A percentile compares a stretch with the other conserved stretches of the same genome.
phyloP scores from a whole-genome alignment of 2,797 vertebrate species.

The Ptychobarbus kaznakovi region DNA sequence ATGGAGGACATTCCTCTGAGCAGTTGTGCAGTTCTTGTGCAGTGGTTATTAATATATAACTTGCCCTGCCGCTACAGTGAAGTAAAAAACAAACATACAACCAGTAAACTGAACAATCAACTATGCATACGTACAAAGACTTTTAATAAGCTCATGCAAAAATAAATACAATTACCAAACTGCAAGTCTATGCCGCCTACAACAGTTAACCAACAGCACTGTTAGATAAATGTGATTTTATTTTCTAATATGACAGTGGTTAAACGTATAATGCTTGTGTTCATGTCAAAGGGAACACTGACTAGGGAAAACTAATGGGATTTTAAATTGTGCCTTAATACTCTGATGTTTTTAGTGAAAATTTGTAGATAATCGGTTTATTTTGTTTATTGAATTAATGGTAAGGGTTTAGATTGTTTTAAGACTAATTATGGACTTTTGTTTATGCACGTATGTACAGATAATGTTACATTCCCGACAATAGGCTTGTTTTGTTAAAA shows the following conservation, averaged over 20 bases:
- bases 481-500: conserved; percentile 13
- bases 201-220: conserved; percentile 19
- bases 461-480: conserved; percentile 23
- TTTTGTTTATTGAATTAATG: neutral
- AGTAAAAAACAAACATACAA: neutral
- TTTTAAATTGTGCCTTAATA: conserved; percentile 45
- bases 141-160: conserved; percentile 26
- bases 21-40: neutral
- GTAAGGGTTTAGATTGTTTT: neutral
- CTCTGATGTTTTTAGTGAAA: neutral
- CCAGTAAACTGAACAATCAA: neutral
- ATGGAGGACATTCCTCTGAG: conserved; percentile 15
- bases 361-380: neutral
- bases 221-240: neutral
- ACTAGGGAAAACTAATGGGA: neutral
- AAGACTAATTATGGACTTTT: conserved; percentile 20
- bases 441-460: neutral
- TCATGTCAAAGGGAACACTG: conserved; percentile 41
- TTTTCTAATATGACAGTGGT: neutral
- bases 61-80: neutral
- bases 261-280: conserved; percentile 27
- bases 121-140: conserved; percentile 20
- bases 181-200: conserved; percentile 8
- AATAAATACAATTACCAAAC: neutral
- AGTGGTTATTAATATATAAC: conserved; percentile 3